Evolutionary conservation across 2,888 invertebrate species (phyloP).

Genomic region (Papilio elwesi): DNA sequence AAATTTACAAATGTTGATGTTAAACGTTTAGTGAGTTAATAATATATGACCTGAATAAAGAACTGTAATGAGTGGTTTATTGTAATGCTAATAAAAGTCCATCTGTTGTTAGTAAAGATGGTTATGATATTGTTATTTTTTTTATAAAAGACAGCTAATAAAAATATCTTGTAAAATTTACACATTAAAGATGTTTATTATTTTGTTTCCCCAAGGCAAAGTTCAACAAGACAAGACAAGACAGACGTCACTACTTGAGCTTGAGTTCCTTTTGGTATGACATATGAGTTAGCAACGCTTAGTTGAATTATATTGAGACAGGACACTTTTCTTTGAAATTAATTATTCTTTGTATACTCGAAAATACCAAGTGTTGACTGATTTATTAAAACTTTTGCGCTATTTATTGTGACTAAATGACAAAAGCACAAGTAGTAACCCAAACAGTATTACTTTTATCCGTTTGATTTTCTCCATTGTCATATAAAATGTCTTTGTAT

Average conservation of each 20-base stretch:
- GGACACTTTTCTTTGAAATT: no score
- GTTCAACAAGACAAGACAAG: not conserved
- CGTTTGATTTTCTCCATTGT: not conserved
- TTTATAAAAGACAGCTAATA: not conserved
- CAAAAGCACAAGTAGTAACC: not conserved
- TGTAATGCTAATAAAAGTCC: not conserved
- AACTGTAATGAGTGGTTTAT: not conserved
- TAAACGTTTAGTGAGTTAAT: conserved; percentile 6
- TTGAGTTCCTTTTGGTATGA: no score
- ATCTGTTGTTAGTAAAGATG: not conserved
- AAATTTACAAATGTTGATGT: conserved; percentile 18
- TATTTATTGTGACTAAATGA: not conserved
- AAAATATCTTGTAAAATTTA: not conserved
- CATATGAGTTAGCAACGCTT: not conserved
- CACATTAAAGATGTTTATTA: not conserved
- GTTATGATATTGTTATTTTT: not conserved
- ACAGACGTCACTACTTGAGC: not conserved
- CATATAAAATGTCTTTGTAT: not conserved
- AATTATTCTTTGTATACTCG: not conserved
- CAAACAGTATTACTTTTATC: not conserved
- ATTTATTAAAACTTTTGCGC: no score
- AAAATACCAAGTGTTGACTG: no score
- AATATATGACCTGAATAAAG: not conserved
- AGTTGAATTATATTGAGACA: not conserved
- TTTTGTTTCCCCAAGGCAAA: not conserved